Evolutionary conservation across 2,888 invertebrate species (phyloP).

Genomic region (Eumacrocentrus americanus): DNA sequence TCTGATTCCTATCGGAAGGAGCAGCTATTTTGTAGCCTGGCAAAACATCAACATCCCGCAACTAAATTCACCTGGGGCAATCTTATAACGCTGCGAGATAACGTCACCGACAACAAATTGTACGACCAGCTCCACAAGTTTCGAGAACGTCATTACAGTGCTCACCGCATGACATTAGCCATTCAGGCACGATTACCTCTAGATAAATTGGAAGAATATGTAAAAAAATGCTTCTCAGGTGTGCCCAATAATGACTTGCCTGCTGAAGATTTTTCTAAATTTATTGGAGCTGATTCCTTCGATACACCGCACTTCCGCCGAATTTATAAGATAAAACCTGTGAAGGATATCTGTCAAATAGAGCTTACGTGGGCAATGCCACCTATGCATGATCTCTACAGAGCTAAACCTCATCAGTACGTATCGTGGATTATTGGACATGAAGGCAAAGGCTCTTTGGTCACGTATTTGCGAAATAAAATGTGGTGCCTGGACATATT

Average conservation of each 20-base stretch:
- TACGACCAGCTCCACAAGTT: constrained; percentile 77
- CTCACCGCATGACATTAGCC: constrained; percentile 86
- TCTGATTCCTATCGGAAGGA: constrained; percentile 78
- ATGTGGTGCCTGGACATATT: constrained; percentile 78
- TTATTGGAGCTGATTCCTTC: constrained; percentile 65
- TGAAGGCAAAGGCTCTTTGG: constrained; percentile 85
- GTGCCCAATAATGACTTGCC: constrained; percentile 73
- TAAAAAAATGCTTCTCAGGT: constrained; percentile 70
- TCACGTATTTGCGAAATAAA: constrained; percentile 76
- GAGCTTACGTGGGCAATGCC: constrained; percentile 72
- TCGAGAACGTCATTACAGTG: constrained; percentile 79
- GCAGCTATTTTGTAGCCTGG: constrained; percentile 75
- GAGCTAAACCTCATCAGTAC: constrained; percentile 78
- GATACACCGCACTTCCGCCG: constrained; percentile 69
- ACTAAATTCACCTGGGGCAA: constrained; percentile 88
- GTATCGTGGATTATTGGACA: constrained; percentile 78
- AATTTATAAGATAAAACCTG: constrained; percentile 77
- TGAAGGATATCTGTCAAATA: constrained; percentile 70
- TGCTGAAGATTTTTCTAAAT: constrained; percentile 68
- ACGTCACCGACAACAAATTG: constrained; percentile 71
- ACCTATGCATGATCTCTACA: constrained; percentile 70
- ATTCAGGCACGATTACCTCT: constrained; percentile 76
- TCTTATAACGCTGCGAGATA: constrained; percentile 73
- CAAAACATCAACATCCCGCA: constrained; percentile 74
- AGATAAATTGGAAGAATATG: constrained; percentile 70